A percentile compares a stretch with the other conserved stretches of the same genome.
Evolutionary conservation across 2,797 vertebrate genomes (phyloP).

Genomic region (Sardinella longiceps): DNA sequence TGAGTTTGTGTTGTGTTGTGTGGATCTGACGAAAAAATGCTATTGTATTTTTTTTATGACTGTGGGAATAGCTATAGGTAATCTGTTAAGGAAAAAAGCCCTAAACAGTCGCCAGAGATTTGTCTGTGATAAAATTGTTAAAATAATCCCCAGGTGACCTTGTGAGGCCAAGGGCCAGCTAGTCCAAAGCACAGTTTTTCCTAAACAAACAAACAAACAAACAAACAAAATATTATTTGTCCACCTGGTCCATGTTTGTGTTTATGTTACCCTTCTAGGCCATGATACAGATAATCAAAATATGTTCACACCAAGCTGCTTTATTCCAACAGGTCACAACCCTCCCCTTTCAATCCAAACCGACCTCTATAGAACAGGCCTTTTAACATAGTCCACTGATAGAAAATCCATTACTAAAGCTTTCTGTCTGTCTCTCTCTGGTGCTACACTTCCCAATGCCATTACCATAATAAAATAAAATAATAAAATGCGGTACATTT

Average conservation of each 20-base stretch:
- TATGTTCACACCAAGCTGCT: neutral
- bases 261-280: neutral
- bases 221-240: neutral
- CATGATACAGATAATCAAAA: neutral
- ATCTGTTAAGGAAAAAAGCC: neutral
- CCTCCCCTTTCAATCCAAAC: neutral
- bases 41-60: neutral
- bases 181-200: neutral
- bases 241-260: neutral
- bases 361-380: neutral
- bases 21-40: neutral
- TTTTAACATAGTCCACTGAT: neutral
- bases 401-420: neutral
- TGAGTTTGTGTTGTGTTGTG: neutral
- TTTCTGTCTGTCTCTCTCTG: neutral
- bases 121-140: neutral
- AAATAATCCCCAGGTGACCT: slow-evolving; percentile 1
- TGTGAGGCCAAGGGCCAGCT: neutral
- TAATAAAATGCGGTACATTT: neutral
- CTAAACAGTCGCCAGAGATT: neutral
- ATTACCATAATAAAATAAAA: neutral
- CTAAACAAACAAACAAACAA: neutral
- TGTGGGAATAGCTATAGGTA: neutral
- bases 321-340: neutral
- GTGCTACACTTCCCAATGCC: neutral